phyloP scores from a whole-genome alignment of 2,113 vertebrate species.

The Charina bottae region DNA sequence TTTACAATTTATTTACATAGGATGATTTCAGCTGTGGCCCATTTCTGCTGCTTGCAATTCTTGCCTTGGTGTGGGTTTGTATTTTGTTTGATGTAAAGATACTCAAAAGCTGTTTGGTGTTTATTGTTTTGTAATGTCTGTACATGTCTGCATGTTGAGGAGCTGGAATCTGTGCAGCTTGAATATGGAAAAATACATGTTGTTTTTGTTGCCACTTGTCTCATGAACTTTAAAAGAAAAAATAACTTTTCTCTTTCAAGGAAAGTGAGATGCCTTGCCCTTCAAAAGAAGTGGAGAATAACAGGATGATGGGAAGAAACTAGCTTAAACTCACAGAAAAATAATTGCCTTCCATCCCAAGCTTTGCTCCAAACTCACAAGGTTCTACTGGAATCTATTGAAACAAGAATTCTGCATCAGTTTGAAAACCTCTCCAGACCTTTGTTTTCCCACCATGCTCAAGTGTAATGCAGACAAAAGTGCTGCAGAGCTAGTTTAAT shows the following conservation, averaged over 20 bases:
- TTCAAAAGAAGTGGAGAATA: conserved; percentile 13
- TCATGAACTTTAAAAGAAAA: background rate
- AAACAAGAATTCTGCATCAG: no score
- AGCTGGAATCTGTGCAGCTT: conserved; percentile 26
- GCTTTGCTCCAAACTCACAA: background rate
- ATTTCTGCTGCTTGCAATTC: background rate
- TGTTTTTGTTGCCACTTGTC: background rate
- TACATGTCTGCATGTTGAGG: background rate
- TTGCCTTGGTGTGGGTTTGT: background rate
- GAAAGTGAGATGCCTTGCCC: conserved; percentile 13
- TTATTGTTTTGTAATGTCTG: background rate
- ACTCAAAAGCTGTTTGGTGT: background rate
- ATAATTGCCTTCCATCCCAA: background rate
- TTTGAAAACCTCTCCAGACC: no score
- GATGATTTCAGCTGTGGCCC: background rate
- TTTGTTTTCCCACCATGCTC: no score
- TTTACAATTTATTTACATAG: background rate
- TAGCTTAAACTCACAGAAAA: conserved; percentile 7
- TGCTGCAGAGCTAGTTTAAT: no score
- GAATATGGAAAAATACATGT: conserved; percentile 19
- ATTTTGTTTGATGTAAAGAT: conserved; percentile 18
- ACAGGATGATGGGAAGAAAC: conserved; percentile 18
- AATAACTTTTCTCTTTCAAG: background rate
- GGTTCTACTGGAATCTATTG: background rate
- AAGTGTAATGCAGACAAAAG: no score